A percentile compares a stretch with the other conserved stretches of the same genome.
phyloP scores from a whole-genome alignment of 2,888 invertebrate species.

The Mylabris sibirica region DNA sequence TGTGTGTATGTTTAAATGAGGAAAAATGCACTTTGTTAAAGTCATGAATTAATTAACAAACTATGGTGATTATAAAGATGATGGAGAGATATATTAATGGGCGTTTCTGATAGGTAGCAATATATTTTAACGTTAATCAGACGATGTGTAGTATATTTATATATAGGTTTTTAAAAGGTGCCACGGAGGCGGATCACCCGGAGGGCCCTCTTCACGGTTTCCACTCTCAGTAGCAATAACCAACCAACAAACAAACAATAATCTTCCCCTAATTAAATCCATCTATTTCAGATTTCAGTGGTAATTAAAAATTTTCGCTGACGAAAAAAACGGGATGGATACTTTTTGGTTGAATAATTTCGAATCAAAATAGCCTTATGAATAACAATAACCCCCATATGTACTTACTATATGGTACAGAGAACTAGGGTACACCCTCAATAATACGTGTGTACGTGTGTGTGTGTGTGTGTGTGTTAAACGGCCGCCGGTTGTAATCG shows the following conservation, averaged over 20 bases:
- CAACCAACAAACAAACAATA: neutral
- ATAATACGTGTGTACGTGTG: neutral
- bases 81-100: conserved; percentile 39
- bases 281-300: neutral
- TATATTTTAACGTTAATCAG: conserved; percentile 30
- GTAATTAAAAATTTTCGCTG: neutral
- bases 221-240: conserved; percentile 1
- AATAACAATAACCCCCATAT: conserved; percentile 7
- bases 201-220: neutral
- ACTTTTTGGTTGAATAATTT: neutral
- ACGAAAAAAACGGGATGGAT: neutral
- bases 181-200: conserved; percentile 10
- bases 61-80: neutral
- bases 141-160: neutral
- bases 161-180: conserved; percentile 8
- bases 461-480: conserved; percentile 34
- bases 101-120: conserved; percentile 47
- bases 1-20: neutral
- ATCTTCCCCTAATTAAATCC: neutral
- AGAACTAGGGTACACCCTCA: conserved; percentile 7
- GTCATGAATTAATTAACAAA: conserved; percentile 6
- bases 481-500: conserved; percentile 39
- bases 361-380: neutral
- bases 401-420: neutral
- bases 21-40: neutral